Evolutionary conservation across 2,113 vertebrate genomes (phyloP).

Genomic region (Phaetusa simplex): DNA sequence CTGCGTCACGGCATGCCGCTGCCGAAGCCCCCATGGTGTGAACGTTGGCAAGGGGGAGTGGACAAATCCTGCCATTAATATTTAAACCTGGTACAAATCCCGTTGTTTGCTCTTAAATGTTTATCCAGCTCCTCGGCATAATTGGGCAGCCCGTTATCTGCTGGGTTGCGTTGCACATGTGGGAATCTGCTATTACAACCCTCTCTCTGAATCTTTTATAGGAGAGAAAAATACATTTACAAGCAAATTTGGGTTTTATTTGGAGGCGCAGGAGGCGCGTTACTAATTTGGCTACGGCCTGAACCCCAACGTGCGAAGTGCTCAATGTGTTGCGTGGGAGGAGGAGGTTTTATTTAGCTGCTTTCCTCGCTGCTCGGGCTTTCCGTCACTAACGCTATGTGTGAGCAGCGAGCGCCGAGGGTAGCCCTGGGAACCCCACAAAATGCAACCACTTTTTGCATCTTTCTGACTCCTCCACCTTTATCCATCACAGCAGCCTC

Average conservation of each 20-base stretch:
- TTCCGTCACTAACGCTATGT: background rate
- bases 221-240: conserved; percentile 23
- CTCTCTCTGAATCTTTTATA: conserved; percentile 29
- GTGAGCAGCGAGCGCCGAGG: background rate
- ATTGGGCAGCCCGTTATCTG: conserved; percentile 45
- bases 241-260: conserved; percentile 29
- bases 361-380: background rate
- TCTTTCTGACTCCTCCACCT: background rate
- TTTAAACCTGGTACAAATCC: conserved; percentile 56
- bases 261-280: conserved; percentile 19
- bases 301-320: conserved; percentile 37
- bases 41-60: conserved; percentile 47
- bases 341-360: conserved; percentile 60
- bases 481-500: background rate
- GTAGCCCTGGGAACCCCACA: background rate
- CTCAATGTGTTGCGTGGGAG: conserved; percentile 56
- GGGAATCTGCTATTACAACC: conserved; percentile 26
- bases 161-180: background rate
- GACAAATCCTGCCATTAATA: conserved; percentile 62
- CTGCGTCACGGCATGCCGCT: conserved; percentile 14
- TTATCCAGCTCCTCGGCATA: conserved; percentile 39
- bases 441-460: background rate
- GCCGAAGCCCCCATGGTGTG: conserved; percentile 25
- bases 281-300: conserved; percentile 48
- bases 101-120: conserved; percentile 64